Evolutionary conservation across 2,113 vertebrate species (phyloP).

Genomic region (Theristicus caerulescens): DNA sequence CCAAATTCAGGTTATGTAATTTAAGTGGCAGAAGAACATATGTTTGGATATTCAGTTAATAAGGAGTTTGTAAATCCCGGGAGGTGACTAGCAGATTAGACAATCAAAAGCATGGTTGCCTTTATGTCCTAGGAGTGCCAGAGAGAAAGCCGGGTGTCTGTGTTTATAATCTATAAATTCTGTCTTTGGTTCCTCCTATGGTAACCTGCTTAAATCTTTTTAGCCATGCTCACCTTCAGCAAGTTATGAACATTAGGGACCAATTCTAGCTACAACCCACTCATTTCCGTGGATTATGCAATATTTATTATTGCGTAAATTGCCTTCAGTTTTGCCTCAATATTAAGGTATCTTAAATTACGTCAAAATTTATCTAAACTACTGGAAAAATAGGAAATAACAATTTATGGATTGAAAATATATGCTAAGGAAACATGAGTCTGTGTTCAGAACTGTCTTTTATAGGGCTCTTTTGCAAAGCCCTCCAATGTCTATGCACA

Average conservation of each 20-base stretch:
- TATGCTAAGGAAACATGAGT: not conserved
- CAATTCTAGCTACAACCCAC: slow-evolving; percentile 51
- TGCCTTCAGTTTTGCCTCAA: slow-evolving; percentile 22
- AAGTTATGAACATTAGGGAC: slow-evolving; percentile 1
- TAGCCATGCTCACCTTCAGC: not conserved
- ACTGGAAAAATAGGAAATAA: not conserved
- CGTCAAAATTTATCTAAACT: not conserved
- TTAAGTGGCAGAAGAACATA: slow-evolving; percentile 29
- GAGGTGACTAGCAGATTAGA: slow-evolving; percentile 24
- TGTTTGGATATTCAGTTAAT: not conserved
- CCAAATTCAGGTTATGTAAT: not conserved
- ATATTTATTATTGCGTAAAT: slow-evolving; percentile 51
- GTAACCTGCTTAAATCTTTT: slow-evolving; percentile 5
- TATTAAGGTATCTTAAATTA: not conserved
- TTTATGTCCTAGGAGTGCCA: not conserved
- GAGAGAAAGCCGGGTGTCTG: slow-evolving; percentile 28
- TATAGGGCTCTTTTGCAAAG: not conserved
- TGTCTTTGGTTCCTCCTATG: not conserved
- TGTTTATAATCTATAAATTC: slow-evolving; percentile 5
- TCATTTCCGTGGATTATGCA: slow-evolving; percentile 47
- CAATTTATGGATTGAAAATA: not conserved
- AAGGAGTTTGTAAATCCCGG: slow-evolving; percentile 4
- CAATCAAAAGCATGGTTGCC: not conserved
- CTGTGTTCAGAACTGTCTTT: not conserved
- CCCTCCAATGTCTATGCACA: not conserved